phyloP scores from a whole-genome alignment of 2,888 invertebrate genomes.

The Drosophila phalerata region DNA sequence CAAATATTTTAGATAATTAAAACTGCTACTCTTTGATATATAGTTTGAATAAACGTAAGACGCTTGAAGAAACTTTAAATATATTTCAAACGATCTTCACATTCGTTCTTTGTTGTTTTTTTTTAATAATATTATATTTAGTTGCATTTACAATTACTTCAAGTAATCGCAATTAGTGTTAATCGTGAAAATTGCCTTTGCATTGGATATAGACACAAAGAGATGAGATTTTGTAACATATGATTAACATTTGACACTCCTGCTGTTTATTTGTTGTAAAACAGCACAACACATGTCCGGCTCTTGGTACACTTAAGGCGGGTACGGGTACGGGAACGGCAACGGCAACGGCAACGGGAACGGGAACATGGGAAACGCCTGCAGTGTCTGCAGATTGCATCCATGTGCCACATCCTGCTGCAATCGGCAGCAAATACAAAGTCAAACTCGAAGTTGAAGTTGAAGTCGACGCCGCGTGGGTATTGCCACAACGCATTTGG shows the following conservation, averaged over 20 bases:
- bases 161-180: slow-evolving; percentile 7
- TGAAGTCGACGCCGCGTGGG: slow-evolving; percentile 63
- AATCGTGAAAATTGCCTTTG: slow-evolving; percentile 3
- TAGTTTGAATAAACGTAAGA: too few relatives aligned
- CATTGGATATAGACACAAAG: neutral
- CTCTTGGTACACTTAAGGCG: slow-evolving; percentile 67
- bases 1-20: too few relatives aligned
- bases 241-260: slow-evolving; percentile 62
- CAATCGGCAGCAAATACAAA: slow-evolving; percentile 24
- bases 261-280: slow-evolving; percentile 31
- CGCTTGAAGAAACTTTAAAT: too few relatives aligned
- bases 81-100: too few relatives aligned
- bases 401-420: slow-evolving; percentile 83
- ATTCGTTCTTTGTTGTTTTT: too few relatives aligned
- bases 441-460: neutral
- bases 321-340: slow-evolving; percentile 19
- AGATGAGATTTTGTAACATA: slow-evolving; percentile 21
- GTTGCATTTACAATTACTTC: neutral
- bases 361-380: slow-evolving; percentile 70
- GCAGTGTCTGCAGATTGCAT: slow-evolving; percentile 80
- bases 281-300: slow-evolving; percentile 52
- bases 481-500: slow-evolving; percentile 53
- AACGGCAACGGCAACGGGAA: neutral
- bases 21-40: too few relatives aligned
- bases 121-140: too few relatives aligned